Evolutionary conservation across 2,797 vertebrate genomes (phyloP), one percentile per base, ranked within the genome.

Genomic region (Ptychobarbus kaznakovi): DNA sequence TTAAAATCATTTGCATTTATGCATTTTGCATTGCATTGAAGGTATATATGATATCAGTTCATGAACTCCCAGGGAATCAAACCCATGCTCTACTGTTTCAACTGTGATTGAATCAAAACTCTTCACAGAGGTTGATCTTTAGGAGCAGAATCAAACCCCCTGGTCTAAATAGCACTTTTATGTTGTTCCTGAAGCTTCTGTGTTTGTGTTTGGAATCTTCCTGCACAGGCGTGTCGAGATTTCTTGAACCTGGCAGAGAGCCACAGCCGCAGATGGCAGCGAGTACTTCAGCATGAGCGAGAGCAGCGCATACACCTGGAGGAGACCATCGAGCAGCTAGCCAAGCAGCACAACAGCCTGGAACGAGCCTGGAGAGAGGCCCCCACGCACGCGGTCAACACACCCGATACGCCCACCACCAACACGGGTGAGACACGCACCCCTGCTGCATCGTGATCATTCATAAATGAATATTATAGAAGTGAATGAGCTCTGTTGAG

Each of bases 321-420:
- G 91, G 98, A 99, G 91, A 99, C 98, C 91, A 98, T 99, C 11
- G 98, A 99, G 93, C 98, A 99, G 94, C 82, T 99, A 90, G 98
- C 98, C 93, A 99, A 98, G 91, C 98, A 99, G 92, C 98, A 99
- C 94, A 99, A 99, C 95, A 98, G 96, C 94, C 95, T 99, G 90
- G 98, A 99, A 92, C 93, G 97, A 11, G 98, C 98, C 94, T 99
- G 98, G 95, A 96, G 97, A 8, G 95, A 96, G 28, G 96, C 95
- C 0, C 96, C 98, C 0, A 91, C 96, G 20, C 96, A 96, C 44
- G 78, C 94, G 6, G 81, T 96, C 38, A 93, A 91, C 92, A 82
- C 92, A 49, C 85, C 94, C 75, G 93, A 93, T 84, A 89, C 84
- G 80, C 79, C 94, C 82, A 93, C 92, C 93, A 88, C 92, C n/a